These are phyloP conservation scores for Drosophila biarmipes DNA, from an alignment of 1,140 invertebrate genomes.

Conservation along the genomic window DNA sequence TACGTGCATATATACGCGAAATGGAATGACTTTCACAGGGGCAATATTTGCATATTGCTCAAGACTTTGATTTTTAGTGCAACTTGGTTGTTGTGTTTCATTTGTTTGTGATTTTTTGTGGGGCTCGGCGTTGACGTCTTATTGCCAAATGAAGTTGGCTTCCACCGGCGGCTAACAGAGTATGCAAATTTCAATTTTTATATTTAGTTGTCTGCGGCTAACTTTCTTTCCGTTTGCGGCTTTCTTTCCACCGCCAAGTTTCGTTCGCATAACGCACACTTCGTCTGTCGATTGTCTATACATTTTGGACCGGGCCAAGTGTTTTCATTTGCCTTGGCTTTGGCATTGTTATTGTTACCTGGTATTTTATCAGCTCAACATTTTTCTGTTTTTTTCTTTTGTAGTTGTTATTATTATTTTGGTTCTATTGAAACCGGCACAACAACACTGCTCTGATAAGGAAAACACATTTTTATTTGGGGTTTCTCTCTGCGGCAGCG, in stretches of 20 bases:
- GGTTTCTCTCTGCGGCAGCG: conserved; percentile 4
- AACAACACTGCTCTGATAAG: conserved; percentile 30
- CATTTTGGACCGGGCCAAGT: conserved; percentile 32
- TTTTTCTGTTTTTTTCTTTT: conserved; percentile 29
- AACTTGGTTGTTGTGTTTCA: conserved; percentile 18
- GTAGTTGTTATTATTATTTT: conserved; percentile 9
- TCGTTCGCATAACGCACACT: conserved; percentile 51
- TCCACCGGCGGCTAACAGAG: conserved; percentile 49
- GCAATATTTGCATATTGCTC: conserved; percentile 55
- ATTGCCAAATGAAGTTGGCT: conserved; percentile 47
- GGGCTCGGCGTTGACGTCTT: conserved; percentile 49
- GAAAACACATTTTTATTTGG: conserved; percentile 30
- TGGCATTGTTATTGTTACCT: conserved; percentile 52
- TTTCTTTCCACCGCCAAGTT: conserved; percentile 70
- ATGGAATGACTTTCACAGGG: conserved; percentile 47
- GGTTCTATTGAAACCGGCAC: conserved; percentile 23
- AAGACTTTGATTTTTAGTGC: conserved; percentile 50
- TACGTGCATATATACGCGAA: conserved; percentile 26
- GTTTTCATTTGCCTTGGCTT: conserved; percentile 27
- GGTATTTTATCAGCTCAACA: conserved; percentile 71
- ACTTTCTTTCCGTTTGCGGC: conserved; percentile 70
- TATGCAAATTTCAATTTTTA: conserved; percentile 64
- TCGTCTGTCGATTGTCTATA: conserved; percentile 32
- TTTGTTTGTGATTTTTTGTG: conserved; percentile 6
- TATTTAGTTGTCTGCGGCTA: conserved; percentile 34